phyloP scores from a whole-genome alignment of 2,797 vertebrate genomes.

The Characodon lateralis region DNA sequence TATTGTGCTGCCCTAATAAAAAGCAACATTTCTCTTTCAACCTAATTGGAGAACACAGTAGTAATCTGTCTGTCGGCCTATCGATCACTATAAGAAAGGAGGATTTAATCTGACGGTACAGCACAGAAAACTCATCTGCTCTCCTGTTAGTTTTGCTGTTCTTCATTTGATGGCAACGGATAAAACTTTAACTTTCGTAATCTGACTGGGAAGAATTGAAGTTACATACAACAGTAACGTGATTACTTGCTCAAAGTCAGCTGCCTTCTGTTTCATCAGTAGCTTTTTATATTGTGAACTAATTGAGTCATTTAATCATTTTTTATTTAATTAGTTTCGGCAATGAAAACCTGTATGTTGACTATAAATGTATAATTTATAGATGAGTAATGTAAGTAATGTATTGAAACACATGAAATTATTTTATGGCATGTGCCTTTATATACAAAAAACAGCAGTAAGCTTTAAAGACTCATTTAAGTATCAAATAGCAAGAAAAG shows the following conservation, averaged over 20 bases:
- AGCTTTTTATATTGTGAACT: not conserved
- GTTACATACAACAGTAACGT: not conserved
- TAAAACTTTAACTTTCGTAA: too few species aligned
- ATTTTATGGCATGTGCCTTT: not conserved
- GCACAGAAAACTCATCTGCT: not conserved
- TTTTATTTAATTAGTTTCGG: not conserved
- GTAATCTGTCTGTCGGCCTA: too few species aligned
- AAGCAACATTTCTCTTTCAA: too few species aligned
- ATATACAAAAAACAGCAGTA: not conserved
- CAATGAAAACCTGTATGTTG: not conserved
- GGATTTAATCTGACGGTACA: not conserved
- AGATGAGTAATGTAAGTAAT: too few species aligned
- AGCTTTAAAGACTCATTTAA: conserved; percentile 9
- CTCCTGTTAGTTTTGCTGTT: not conserved
- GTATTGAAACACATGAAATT: too few species aligned
- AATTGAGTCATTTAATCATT: not conserved
- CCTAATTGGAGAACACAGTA: too few species aligned
- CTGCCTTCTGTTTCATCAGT: not conserved
- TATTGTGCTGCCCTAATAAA: too few species aligned
- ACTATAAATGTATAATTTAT: not conserved
- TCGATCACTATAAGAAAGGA: not conserved
- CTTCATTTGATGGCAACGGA: too few species aligned
- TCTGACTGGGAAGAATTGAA: not conserved
- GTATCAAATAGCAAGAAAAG: conserved; percentile 12
- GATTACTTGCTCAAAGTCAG: too few species aligned